These are phyloP conservation scores for Heteromurus nitidus DNA, from an alignment of 2,888 invertebrate genomes.

Conservation along the genomic window DNA sequence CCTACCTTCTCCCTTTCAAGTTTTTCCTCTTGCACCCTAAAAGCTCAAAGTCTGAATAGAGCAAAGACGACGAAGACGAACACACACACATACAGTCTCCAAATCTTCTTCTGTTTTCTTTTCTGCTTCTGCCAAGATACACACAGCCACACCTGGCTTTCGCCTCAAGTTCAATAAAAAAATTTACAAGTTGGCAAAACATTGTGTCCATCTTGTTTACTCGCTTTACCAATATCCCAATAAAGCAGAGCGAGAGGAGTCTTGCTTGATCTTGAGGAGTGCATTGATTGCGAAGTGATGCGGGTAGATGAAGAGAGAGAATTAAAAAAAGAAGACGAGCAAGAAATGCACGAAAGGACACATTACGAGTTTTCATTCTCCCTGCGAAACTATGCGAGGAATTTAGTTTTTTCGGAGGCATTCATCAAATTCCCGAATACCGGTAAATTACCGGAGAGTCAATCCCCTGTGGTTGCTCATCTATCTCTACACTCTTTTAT, in stretches of 20 bases:
- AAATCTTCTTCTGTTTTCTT: no score
- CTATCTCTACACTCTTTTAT: no score
- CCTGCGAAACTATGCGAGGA: not conserved
- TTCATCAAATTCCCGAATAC: conserved; percentile 65
- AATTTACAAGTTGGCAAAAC: conserved; percentile 46
- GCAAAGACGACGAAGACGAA: not conserved
- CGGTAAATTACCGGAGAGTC: conserved; percentile 56
- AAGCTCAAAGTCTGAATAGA: not conserved
- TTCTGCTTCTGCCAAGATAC: no score
- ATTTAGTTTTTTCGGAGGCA: conserved; percentile 36
- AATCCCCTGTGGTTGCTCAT: no score
- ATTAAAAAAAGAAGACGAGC: not conserved
- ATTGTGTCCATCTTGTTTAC: not conserved
- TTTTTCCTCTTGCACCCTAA: conserved; percentile 50
- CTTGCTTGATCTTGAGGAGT: not conserved
- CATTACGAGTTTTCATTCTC: not conserved
- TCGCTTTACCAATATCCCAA: conserved; percentile 8
- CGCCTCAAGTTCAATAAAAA: conserved; percentile 50
- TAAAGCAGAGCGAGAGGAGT: conserved; percentile 11
- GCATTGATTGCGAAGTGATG: not conserved
- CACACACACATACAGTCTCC: not conserved
- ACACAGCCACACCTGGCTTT: conserved; percentile 51
- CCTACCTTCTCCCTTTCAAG: conserved; percentile 57
- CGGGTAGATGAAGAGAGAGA: not conserved
- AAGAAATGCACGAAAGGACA: not conserved